Percentiles rank a stretch among this genome's conserved stretches.
Conservation (phyloP, 2,797 vertebrate genomes). For the Hyperoplus lanceolatus region DNA sequence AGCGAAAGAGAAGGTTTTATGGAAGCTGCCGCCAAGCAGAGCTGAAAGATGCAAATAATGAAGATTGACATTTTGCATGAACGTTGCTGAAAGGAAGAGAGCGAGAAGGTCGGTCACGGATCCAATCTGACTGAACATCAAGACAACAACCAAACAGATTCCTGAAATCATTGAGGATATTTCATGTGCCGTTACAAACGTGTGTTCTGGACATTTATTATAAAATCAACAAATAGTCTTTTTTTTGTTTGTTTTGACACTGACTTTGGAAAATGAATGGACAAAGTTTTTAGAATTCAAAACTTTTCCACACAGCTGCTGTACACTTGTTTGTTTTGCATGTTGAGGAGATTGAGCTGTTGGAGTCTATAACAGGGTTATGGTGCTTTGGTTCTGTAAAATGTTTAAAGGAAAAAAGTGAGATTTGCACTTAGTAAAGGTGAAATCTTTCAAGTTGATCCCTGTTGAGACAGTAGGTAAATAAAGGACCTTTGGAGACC, state of each 20-base stretch:
- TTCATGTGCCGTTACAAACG: background rate
- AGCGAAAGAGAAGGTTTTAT: background rate
- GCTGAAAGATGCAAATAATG: background rate
- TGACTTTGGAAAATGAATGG: slow-evolving; percentile 56
- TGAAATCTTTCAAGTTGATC: slow-evolving; percentile 10
- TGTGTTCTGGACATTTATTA: slow-evolving; percentile 35
- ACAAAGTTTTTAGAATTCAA: slow-evolving; percentile 22
- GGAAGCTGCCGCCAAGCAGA: slow-evolving; percentile 20
- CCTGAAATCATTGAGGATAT: background rate
- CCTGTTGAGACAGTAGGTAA: background rate
- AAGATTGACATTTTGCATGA: slow-evolving; percentile 21
- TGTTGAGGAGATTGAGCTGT: slow-evolving; percentile 53
- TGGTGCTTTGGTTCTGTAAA: slow-evolving; percentile 12
- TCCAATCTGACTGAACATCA: slow-evolving; percentile 26
- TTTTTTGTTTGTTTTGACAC: slow-evolving; percentile 48
- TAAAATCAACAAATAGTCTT: background rate
- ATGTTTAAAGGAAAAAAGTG: background rate
- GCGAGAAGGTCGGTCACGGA: slow-evolving; percentile 8
- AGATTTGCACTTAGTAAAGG: background rate
- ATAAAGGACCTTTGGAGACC: background rate
- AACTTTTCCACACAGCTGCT: slow-evolving; percentile 7
- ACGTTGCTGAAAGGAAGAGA: slow-evolving; percentile 34
- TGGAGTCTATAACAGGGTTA: slow-evolving; percentile 6
- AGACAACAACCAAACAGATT: slow-evolving; percentile 14
- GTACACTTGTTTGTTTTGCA: slow-evolving; percentile 47